Evolutionary conservation across 1,140 invertebrate species (phyloP).

Genomic region (Scaptomyza hsui): DNA sequence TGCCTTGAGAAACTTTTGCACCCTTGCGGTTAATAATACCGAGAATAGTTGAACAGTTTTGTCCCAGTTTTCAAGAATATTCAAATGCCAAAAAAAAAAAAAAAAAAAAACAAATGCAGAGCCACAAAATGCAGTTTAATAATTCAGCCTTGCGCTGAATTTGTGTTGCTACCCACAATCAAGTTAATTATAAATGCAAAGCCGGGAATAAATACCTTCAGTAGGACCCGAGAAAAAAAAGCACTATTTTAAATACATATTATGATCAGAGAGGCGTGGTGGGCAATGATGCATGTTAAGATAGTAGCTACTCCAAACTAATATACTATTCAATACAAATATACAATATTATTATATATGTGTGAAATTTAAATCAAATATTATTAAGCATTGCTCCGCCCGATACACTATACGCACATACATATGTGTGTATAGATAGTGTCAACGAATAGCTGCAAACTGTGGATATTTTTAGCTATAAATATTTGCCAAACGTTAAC

Average conservation of each 20-base stretch:
- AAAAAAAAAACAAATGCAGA: not conserved
- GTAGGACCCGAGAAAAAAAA: not conserved
- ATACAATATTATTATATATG: not conserved
- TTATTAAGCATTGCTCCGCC: constrained; percentile 6
- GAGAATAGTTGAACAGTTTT: not conserved
- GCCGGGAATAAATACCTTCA: not conserved
- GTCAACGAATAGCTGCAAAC: not conserved
- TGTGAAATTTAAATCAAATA: not conserved
- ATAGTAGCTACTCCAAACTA: not conserved
- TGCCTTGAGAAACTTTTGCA: not conserved
- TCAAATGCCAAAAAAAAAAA: not conserved
- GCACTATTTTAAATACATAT: not conserved
- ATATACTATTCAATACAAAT: not conserved
- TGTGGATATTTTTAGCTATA: constrained; percentile 16
- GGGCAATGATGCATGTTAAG: not conserved
- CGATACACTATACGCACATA: not conserved
- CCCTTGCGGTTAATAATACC: not conserved
- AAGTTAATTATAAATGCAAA: constrained; percentile 8
- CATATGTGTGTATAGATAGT: not conserved
- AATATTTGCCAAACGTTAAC: constrained; percentile 12
- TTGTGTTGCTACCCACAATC: constrained; percentile 4
- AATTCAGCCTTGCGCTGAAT: not conserved
- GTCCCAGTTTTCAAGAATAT: not conserved
- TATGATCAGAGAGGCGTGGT: not conserved
- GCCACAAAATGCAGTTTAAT: constrained; percentile 7